Evolutionary conservation across 2,797 vertebrate species (phyloP), one percentile per base, ranked within the genome.

Genomic region (Darevskia mixta): DNA sequence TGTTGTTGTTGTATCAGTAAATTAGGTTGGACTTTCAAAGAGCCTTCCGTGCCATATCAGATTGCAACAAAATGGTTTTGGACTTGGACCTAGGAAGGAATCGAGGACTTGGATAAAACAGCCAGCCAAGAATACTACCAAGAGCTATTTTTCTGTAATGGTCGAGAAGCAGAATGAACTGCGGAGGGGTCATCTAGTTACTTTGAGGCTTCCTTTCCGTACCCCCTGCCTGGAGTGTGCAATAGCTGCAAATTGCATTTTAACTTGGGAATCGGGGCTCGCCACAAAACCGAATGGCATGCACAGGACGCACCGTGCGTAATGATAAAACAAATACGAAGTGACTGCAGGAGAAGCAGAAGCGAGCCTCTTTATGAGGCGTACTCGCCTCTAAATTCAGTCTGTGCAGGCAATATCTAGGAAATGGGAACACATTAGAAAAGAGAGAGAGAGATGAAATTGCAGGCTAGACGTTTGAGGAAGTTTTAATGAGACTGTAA

Each of bases 241-340:
- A 91, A 32, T n/a, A 45, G 73, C 72, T 83, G 72, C 58, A 69
- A 90, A 90, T 79, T 92, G 13, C 27, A 67, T 94, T 94, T 92
- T 92, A n/a, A 18, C 87, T 17, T 90, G 58, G 90, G 93, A 78
- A 89, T 5, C 43, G 78, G 69, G 93, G 49, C 71, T 91, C 77
- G 75, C 84, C 89, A 85, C 41, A 93, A 89, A 89, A 83, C 78
- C 93, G 92, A 92, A 83, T 92, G 81, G 89, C 78, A 89, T 87
- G 69, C 41, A 88, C 78, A 88, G 27, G 91, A 94, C 69, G 92
- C 94, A 91, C 72, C 76, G 86, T 87, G 91, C 91, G 35, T 88
- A 91, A 88, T 94, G 82, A 92, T 94, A 88, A 95, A 96, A 94
- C 86, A 94, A 95, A 89, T 89, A 41, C 69, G 93, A 93, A 96